Evolutionary conservation across 1,140 invertebrate genomes (phyloP), one percentile per base, ranked within the genome.

Genomic region (Panagrolaimus sp.): DNA sequence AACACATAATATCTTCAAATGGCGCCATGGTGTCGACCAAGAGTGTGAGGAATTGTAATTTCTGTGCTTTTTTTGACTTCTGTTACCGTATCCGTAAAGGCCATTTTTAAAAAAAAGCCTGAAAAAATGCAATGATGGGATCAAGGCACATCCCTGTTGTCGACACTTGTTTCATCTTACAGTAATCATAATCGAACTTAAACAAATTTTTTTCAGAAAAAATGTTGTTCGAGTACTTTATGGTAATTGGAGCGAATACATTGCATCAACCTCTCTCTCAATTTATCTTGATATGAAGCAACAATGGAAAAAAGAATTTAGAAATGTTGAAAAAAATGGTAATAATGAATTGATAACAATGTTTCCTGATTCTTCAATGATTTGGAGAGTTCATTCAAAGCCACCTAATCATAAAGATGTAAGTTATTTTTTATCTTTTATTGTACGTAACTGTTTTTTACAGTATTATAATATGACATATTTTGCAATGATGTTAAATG

Each of bases 401-500:
- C 63, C 44, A 13, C 63, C 44, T 7, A 46, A 64, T 13, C 16
- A 25, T 8, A 64, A 46, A 44, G 63, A 64, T 20, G 63, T 64
- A 43, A 38, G 63, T 44, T 9, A 0, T 45, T 27, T 31, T 20
- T 64, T 20, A 20, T 31, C n/a, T 20, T 44, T 38, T 46, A n/a
- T 14, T 43, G 14, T n/a, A 11, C 11, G 7, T 5, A 23, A 20
- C 23, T 27, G 43, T 20, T n/a, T 38, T 2, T 38, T 46, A 27
- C 38, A 64, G 31, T 64, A n/a, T 13, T 64, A 44, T 11, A 13
- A 44, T 31, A 16, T 64, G n/a, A 64, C 63, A 11, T 46, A 64
- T 31, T 64, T 64, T 31, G 44, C 63, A 8, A 38, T 64, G 27
- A 64, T 64, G 63, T 31, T 64, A 11, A 64, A 64, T 44, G 63